Base-by-base conservation (phyloP, 2,888 invertebrate species). In the Ochropleura plecta region DNA sequence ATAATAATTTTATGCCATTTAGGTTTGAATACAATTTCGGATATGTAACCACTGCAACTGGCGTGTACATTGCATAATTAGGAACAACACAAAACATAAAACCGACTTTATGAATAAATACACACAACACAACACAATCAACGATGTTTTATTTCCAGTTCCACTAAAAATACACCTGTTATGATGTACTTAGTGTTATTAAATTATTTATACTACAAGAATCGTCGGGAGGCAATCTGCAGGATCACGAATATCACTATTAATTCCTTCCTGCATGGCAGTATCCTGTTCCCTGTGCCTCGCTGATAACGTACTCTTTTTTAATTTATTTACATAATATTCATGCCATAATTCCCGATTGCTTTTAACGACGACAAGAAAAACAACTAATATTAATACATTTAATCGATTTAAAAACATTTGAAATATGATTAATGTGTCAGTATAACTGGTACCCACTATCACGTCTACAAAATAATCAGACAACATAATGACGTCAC, bases 341-440 rank as follows among this genome's bases (percentile, higher is more conserved):
- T 73, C n/a, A 30, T 59, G 16, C 73, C 73, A 72, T n/a, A 49
- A 8, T 16, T n/a, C 8, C 0, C 73, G 49, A 57, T 73, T 73
- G 16, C 44, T 59, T 44, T 72, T 30, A 30, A 59, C 14, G 12
- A 51, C 0, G 30, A 73, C 6, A 8, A 60, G 14, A 51, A 60
- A 59, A 30, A 59, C 30, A 1, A 16, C 14, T 44, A 73, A 16
- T 4, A 72, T 10, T n/a, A 59, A 10, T 12, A 72, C 44, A 59
- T 72, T 49, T 5, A 49, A 59, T 0, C 42, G 14, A 7, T 42
- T 10, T 60, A 60, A 14, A 69, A 46, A 40, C 9, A 59, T 6
- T 40, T 9, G 16, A 3, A 14, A 5, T 44, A 67, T 42, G 3
- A n/a, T 42, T 40, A 66, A 44, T 3, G 5, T 46, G 6, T 53